Evolutionary conservation across 2,888 invertebrate species (phyloP).

Genomic region (Stenichneumon culpator): DNA sequence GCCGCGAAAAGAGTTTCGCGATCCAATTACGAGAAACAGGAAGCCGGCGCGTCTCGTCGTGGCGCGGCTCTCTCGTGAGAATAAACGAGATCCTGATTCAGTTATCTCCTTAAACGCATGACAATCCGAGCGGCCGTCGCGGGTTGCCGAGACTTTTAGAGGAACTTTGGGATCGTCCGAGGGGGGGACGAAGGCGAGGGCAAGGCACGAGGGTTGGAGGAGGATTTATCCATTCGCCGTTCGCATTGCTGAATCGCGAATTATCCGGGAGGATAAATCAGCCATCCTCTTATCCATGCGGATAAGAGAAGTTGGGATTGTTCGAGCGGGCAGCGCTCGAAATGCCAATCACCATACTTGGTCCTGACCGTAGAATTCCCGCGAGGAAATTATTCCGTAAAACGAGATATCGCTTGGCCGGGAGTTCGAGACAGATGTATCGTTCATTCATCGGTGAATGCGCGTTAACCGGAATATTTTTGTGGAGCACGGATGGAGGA

Average conservation of each 20-base stretch:
- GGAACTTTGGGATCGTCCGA: conserved; percentile 37
- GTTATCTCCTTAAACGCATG: conserved; percentile 76
- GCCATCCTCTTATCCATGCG: conserved; percentile 37
- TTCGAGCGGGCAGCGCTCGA: background rate
- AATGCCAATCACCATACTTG: conserved; percentile 50
- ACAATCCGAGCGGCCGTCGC: conserved; percentile 64
- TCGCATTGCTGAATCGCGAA: conserved; percentile 34
- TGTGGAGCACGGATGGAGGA: conserved; percentile 57
- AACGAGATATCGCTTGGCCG: conserved; percentile 24
- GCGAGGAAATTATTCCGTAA: conserved; percentile 26
- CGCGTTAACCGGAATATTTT: conserved; percentile 41
- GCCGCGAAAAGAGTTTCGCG: conserved; percentile 67
- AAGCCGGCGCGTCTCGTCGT: conserved; percentile 66
- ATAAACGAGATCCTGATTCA: conserved; percentile 74
- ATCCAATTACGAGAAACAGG: conserved; percentile 78
- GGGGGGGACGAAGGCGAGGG: background rate
- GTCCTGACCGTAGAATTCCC: conserved; percentile 19
- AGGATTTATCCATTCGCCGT: conserved; percentile 55
- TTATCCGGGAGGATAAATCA: conserved; percentile 49
- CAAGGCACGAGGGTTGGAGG: conserved; percentile 17
- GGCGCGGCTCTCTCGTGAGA: conserved; percentile 47
- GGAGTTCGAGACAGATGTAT: conserved; percentile 45
- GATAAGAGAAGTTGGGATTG: conserved; percentile 42
- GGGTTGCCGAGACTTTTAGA: conserved; percentile 40
- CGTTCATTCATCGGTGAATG: conserved; percentile 57